A percentile compares a stretch with the other conserved stretches of the same genome.
phyloP scores from a whole-genome alignment of 1,140 invertebrate species.

The Microvelia longipes region DNA sequence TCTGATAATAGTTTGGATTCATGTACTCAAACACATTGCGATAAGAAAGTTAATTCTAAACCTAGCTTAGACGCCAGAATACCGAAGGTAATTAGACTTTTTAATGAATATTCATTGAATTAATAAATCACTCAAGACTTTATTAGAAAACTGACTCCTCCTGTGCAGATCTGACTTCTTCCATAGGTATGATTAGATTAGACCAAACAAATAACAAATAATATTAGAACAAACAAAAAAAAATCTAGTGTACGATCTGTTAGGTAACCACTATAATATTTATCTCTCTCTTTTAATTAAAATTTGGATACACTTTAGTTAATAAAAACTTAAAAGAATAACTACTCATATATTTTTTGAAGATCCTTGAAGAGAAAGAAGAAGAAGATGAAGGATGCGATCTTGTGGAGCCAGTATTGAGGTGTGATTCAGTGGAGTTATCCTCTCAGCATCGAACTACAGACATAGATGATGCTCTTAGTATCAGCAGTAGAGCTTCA shows the following conservation, averaged over 20 bases:
- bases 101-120: background rate
- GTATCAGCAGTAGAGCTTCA: background rate
- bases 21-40: background rate
- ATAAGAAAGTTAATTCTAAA: background rate
- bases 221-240: no score
- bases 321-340: no score
- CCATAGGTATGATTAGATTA: no score
- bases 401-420: background rate
- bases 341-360: no score
- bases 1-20: background rate
- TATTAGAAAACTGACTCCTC: no score
- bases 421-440: background rate
- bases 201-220: no score
- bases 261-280: no score
- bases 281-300: no score
- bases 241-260: no score
- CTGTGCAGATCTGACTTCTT: no score
- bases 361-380: background rate
- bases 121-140: no score
- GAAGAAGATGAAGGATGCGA: background rate
- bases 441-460: background rate
- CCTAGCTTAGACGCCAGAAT: background rate
- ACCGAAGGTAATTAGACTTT: background rate
- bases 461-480: background rate
- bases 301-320: no score